These are phyloP conservation scores for Apotomis capreana DNA, from an alignment of 2,888 invertebrate species.

Conservation along the genomic window DNA sequence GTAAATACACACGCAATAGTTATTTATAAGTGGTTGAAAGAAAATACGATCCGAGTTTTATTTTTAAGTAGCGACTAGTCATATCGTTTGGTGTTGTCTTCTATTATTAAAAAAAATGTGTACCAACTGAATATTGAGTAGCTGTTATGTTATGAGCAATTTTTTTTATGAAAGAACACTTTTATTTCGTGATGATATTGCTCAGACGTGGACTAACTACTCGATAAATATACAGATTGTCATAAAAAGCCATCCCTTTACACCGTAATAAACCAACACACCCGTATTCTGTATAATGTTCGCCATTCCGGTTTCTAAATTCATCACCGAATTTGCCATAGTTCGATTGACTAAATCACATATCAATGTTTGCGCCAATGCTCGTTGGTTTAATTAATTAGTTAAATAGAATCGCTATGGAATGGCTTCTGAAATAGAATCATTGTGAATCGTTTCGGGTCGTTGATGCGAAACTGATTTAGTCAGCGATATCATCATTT, in stretches of 20 bases:
- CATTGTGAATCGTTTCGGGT: constrained; percentile 40
- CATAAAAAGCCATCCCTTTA: not conserved
- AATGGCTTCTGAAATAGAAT: constrained; percentile 36
- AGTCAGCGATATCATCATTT: constrained; percentile 48
- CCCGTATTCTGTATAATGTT: not conserved
- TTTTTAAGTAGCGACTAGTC: no score
- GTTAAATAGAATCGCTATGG: constrained; percentile 32
- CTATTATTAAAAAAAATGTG: no score
- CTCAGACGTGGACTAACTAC: not conserved
- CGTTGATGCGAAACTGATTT: constrained; percentile 47
- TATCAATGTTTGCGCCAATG: constrained; percentile 31
- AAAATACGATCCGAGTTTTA: no score
- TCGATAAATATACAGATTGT: no score
- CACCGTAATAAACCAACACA: not conserved
- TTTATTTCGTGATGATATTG: no score
- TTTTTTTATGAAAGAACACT: no score
- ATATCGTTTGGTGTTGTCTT: no score
- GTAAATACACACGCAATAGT: no score
- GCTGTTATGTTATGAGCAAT: no score
- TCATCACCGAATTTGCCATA: constrained; percentile 15
- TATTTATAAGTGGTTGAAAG: no score
- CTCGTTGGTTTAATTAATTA: constrained; percentile 38
- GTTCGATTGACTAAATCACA: constrained; percentile 30
- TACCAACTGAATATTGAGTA: no score
- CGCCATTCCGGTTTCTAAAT: constrained; percentile 9